Percentiles rank a stretch among this genome's conserved stretches.
phyloP scores from a whole-genome alignment of 2,113 vertebrate genomes.

The Polypterus bichir region DNA sequence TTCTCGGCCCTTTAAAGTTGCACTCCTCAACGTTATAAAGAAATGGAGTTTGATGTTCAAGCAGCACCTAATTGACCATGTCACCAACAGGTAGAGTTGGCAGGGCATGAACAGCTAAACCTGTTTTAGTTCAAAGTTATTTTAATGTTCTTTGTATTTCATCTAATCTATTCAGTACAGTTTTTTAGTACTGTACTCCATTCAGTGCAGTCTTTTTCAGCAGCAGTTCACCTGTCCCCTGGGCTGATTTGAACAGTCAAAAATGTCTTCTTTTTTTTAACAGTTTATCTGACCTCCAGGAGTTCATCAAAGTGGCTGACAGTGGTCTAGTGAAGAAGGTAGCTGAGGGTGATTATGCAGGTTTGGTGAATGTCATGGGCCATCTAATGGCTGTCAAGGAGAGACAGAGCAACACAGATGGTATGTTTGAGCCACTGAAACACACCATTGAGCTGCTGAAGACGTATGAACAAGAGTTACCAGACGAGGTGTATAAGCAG shows the following conservation, averaged over 20 bases:
- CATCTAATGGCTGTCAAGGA: constrained; percentile 79
- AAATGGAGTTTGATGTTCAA: constrained; percentile 90
- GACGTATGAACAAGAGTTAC: constrained; percentile 71
- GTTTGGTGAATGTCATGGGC: constrained; percentile 71
- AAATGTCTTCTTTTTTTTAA: neutral
- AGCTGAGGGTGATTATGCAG: constrained; percentile 61
- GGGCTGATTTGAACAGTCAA: neutral
- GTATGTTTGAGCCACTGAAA: constrained; percentile 83
- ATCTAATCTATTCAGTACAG: no score
- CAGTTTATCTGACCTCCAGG: constrained; percentile 73
- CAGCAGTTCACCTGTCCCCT: no score
- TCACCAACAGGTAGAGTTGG: constrained; percentile 64
- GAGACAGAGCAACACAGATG: constrained; percentile 57
- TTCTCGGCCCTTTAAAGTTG: constrained; percentile 52
- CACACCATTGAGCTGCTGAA: constrained; percentile 75
- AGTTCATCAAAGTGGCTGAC: constrained; percentile 52
- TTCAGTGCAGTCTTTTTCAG: no score
- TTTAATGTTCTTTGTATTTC: no score
- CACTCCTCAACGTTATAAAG: constrained; percentile 70
- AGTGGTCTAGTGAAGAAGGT: constrained; percentile 56
- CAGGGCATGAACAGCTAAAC: neutral
- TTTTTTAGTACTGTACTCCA: no score
- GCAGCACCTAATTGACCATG: constrained; percentile 75
- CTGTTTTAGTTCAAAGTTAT: neutral
- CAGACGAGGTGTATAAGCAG: constrained; percentile 64